Percentiles rank a stretch among this genome's conserved stretches.
phyloP scores from a whole-genome alignment of 2,888 invertebrate species.

The Pyralis farinalis region DNA sequence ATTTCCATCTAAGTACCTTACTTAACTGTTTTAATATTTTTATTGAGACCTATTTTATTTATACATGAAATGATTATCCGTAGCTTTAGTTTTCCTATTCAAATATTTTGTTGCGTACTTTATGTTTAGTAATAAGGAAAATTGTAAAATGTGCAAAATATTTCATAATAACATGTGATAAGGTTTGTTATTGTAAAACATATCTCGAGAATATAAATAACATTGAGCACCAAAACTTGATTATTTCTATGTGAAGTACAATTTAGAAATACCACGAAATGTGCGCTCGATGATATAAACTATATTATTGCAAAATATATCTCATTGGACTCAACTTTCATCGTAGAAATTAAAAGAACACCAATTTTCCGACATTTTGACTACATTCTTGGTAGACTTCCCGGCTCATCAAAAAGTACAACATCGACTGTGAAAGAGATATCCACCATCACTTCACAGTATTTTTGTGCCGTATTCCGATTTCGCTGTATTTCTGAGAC shows the following conservation, averaged over 20 bases:
- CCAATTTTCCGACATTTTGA: too few relatives aligned
- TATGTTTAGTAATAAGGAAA: not conserved
- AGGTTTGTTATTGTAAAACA: slow-evolving; percentile 21
- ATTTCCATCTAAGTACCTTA: slow-evolving; percentile 4
- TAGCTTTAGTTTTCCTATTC: too few relatives aligned
- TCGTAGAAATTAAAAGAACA: too few relatives aligned
- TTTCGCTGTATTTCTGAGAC: too few relatives aligned
- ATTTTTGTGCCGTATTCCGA: too few relatives aligned
- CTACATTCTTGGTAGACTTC: too few relatives aligned
- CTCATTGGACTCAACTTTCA: not conserved
- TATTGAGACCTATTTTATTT: slow-evolving; percentile 6
- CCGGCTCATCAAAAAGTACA: slow-evolving; percentile 5
- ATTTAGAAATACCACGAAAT: slow-evolving; percentile 14
- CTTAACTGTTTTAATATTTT: slow-evolving; percentile 2
- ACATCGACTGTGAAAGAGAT: slow-evolving; percentile 12
- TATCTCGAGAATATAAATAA: slow-evolving; percentile 21
- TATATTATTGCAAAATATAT: not conserved
- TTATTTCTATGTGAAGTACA: slow-evolving; percentile 19
- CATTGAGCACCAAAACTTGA: not conserved
- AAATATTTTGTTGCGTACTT: too few relatives aligned
- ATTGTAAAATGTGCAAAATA: slow-evolving; percentile 17
- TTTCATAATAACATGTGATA: slow-evolving; percentile 26
- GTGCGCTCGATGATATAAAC: not conserved
- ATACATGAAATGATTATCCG: not conserved
- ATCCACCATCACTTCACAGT: slow-evolving; percentile 1